Conservation (phyloP, 1,140 invertebrate species). For the Latrodectus geometricus region DNA sequence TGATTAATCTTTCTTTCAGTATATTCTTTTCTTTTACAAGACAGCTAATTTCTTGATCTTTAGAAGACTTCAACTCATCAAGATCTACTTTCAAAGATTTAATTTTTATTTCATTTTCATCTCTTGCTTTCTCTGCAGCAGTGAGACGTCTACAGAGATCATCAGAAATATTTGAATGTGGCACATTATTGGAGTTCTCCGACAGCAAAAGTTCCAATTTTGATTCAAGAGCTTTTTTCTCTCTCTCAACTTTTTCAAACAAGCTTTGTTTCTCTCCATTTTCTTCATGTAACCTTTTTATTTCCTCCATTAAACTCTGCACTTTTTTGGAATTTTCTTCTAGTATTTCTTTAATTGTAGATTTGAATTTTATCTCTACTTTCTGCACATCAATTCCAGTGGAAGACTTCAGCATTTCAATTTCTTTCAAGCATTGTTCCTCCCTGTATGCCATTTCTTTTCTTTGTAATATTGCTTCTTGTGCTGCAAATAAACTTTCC, state of each 20-base stretch:
- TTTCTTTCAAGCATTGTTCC: constrained; percentile 39
- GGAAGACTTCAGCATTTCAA: constrained; percentile 5
- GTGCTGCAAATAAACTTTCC: constrained; percentile 37
- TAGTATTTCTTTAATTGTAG: constrained; percentile 12
- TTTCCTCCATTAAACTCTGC: constrained; percentile 36
- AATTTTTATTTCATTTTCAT: constrained; percentile 28
- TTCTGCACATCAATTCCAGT: constrained; percentile 20
- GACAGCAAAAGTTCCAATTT: constrained; percentile 35
- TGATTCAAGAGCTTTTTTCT: constrained; percentile 40
- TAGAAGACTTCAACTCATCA: neutral
- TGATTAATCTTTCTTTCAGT: constrained; percentile 1
- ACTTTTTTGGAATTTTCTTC: constrained; percentile 10
- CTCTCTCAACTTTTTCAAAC: constrained; percentile 29
- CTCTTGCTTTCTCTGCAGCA: constrained; percentile 20
- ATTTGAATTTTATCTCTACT: constrained; percentile 21
- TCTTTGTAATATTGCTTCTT: constrained; percentile 34
- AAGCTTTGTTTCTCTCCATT: constrained; percentile 29
- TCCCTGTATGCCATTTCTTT: constrained; percentile 44
- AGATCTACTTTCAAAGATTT: constrained; percentile 3
- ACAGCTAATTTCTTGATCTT: neutral
- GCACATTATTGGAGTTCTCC: constrained; percentile 1
- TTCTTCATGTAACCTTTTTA: constrained; percentile 21
- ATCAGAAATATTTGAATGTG: constrained; percentile 9
- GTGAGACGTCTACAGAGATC: constrained; percentile 25
- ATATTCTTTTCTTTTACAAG: constrained; percentile 13